Conservation (phyloP, 2,888 invertebrate genomes). For the Carabus problematicus region DNA sequence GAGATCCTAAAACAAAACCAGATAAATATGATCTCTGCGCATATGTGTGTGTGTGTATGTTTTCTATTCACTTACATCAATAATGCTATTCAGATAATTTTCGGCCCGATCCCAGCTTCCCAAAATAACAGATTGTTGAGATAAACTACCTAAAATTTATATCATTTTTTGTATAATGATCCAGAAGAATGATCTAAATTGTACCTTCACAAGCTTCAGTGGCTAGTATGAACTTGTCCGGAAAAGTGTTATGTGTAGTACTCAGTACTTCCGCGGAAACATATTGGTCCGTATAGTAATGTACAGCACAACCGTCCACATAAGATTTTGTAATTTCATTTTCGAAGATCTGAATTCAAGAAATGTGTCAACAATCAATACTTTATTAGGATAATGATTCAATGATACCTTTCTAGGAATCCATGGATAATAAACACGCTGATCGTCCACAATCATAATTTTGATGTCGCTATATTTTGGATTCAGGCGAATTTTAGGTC, state of each 20-base stretch:
- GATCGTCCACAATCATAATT: constrained; percentile 81
- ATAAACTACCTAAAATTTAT: constrained; percentile 6
- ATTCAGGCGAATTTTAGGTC: constrained; percentile 70
- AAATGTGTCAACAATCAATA: constrained; percentile 10
- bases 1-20: constrained; percentile 53
- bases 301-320: constrained; percentile 35
- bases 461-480: constrained; percentile 66
- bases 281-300: constrained; percentile 38
- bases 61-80: constrained; percentile 61
- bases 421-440: constrained; percentile 69
- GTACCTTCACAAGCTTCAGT: constrained; percentile 39
- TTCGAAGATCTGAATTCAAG: constrained; percentile 22
- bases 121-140: constrained; percentile 57
- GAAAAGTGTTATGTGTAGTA: constrained; percentile 27
- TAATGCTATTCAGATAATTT: constrained; percentile 68
- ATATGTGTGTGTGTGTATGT: background rate
- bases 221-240: constrained; percentile 37
- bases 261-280: constrained; percentile 35
- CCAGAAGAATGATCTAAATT: background rate
- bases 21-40: background rate
- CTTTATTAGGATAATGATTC: background rate
- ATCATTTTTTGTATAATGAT: background rate
- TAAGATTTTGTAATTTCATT: constrained; percentile 8
- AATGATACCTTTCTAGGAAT: constrained; percentile 68
- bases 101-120: constrained; percentile 81